Evolutionary conservation across 1,140 invertebrate genomes (phyloP), one percentile per base, ranked within the genome.

Genomic region (Eriocheir sinensis): DNA sequence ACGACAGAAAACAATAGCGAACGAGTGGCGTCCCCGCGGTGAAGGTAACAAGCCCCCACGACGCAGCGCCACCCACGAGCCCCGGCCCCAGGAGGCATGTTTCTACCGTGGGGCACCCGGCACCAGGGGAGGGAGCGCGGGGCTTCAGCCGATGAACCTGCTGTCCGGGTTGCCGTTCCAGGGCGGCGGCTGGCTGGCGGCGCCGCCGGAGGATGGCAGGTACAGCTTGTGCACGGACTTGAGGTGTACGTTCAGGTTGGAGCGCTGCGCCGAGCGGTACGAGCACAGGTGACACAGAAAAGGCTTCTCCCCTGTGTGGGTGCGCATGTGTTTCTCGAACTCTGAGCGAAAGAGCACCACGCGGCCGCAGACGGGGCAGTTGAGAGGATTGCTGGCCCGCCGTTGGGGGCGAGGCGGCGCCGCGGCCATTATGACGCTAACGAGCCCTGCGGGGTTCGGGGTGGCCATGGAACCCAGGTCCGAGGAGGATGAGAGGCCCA

Each of bases 251-350:
- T 96, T 96, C 15, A 96, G 93, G 60, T 96, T 96, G 48, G 95
- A 96, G 9, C 95, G 92, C 44, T 96, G 95, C 17, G 95, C 95
- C 27, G 95, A 96, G 3, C 95, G 92, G 80, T 96, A 96, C 12
- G 95, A 94, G 92, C 96, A 97, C 12, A 96, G 94, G 44, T 93
- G 93, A 95, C 96, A 97, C 17, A 96, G 95, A 93, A 96, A 96
- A 17, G 96, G 96, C 40, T 96, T 96, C 90, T 96, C 96, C 17
- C 96, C 96, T 34, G 96, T 96, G 93, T 96, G 96, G 12, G 96
- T 96, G 40, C 96, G 85, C 90, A 96, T 92, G 94, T 96, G 96
- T 90, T 96, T 96, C 81, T 94, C 95, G 85, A 94, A 96, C 44
- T 95, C 95, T 12, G 95, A 96, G 80, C 95, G 95, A 91, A 96